phyloP scores from a whole-genome alignment of 2,888 invertebrate species.

The Eupithecia exiguata region DNA sequence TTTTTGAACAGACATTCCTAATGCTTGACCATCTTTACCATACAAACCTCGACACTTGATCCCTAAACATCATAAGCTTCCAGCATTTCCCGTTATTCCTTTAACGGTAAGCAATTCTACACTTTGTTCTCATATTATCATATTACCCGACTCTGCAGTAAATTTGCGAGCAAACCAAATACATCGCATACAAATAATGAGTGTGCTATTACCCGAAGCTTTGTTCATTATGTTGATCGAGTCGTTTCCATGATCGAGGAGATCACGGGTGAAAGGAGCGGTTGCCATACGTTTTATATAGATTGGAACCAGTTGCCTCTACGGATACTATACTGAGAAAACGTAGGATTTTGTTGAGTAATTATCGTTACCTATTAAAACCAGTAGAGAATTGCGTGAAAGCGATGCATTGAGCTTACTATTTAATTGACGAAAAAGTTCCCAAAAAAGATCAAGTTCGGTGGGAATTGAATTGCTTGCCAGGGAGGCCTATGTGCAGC shows the following conservation, averaged over 20 bases:
- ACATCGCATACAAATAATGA: conserved; percentile 32
- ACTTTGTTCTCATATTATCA: conserved; percentile 19
- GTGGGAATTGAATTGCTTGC: no score
- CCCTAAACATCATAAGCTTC: neutral
- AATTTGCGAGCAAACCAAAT: conserved; percentile 28
- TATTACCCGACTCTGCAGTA: conserved; percentile 19
- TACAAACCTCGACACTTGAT: neutral
- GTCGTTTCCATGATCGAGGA: conserved; percentile 14
- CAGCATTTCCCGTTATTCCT: neutral
- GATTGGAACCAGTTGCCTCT: neutral
- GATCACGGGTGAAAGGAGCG: neutral
- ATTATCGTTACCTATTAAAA: neutral
- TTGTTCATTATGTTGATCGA: conserved; percentile 33
- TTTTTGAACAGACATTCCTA: no score
- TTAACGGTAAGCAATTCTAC: conserved; percentile 9
- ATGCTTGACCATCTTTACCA: neutral
- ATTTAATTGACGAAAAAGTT: no score
- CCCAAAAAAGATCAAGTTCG: no score
- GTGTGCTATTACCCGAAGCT: conserved; percentile 28
- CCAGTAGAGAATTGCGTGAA: no score
- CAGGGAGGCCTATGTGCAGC: neutral
- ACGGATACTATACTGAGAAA: neutral
- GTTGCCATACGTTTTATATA: neutral
- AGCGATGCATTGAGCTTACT: no score
- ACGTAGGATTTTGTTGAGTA: neutral